phyloP scores from a whole-genome alignment of 2,888 invertebrate genomes.

The Leucophenga montana region DNA sequence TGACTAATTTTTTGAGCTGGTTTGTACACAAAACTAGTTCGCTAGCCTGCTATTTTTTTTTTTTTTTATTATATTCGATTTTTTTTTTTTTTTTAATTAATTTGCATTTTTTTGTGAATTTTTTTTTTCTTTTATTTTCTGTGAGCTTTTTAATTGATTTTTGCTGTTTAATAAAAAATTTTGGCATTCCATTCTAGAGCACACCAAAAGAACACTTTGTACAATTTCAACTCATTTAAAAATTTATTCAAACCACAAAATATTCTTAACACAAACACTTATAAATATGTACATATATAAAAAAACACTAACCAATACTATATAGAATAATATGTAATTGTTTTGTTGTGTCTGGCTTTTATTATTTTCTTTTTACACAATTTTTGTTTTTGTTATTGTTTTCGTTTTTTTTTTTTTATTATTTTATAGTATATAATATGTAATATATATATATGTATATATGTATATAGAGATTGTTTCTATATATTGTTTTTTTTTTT shows the following conservation, averaged over 20 bases:
- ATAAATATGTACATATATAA: too few relatives aligned
- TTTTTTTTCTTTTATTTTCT: too few relatives aligned
- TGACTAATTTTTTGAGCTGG: slow-evolving; percentile 40
- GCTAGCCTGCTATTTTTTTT: not conserved
- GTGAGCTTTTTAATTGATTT: slow-evolving; percentile 1
- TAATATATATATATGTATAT: slow-evolving; percentile 18
- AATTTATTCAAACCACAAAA: not conserved
- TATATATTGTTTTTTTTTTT: slow-evolving; percentile 24
- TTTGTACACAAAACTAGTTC: not conserved
- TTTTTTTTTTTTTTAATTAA: not conserved
- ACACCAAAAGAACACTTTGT: too few relatives aligned
- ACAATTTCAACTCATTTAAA: too few relatives aligned
- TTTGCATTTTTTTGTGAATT: too few relatives aligned
- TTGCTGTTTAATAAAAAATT: not conserved
- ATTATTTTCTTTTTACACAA: slow-evolving; percentile 45
- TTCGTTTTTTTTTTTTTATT: slow-evolving; percentile 12
- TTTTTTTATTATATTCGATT: not conserved
- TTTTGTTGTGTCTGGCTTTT: slow-evolving; percentile 32
- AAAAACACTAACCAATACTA: not conserved
- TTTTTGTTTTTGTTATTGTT: slow-evolving; percentile 47
- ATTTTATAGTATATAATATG: slow-evolving; percentile 46
- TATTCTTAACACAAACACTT: too few relatives aligned
- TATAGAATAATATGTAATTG: slow-evolving; percentile 35
- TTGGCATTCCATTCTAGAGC: too few relatives aligned
- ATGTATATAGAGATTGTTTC: not conserved